Conservation (phyloP, 1,140 invertebrate genomes). For the Drosophila sp. region DNA sequence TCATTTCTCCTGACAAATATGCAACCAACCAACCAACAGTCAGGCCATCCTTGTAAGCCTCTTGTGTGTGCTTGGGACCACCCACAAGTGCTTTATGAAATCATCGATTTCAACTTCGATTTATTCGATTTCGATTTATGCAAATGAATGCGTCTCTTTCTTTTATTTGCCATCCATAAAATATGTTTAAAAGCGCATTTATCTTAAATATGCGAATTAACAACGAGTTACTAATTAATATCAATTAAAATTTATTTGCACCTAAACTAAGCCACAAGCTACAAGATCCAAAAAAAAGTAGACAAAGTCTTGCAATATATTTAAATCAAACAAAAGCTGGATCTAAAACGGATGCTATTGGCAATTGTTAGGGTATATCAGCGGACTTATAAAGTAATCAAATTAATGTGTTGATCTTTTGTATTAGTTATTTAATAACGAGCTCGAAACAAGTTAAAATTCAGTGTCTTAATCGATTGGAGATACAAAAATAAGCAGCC, state of each 20-base stretch:
- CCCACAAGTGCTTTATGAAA: neutral
- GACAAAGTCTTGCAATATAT: constrained; percentile 34
- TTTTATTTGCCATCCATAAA: constrained; percentile 30
- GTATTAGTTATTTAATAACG: too few relatives aligned
- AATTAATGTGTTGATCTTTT: neutral
- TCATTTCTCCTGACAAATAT: constrained; percentile 15
- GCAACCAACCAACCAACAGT: neutral
- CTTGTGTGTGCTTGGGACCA: constrained; percentile 7
- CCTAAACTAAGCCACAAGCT: constrained; percentile 40
- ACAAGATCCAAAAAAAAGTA: constrained; percentile 33
- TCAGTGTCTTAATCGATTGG: neutral
- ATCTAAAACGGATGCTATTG: neutral
- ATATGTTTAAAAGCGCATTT: constrained; percentile 37
- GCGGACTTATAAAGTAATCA: neutral
- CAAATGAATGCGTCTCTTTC: constrained; percentile 40
- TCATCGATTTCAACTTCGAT: neutral
- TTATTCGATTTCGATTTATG: constrained; percentile 27
- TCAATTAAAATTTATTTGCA: constrained; percentile 59
- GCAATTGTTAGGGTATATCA: neutral
- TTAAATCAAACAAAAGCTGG: constrained; percentile 3
- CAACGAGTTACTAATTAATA: constrained; percentile 61
- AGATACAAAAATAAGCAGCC: neutral
- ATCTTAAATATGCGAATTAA: constrained; percentile 52
- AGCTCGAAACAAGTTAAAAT: too few relatives aligned
- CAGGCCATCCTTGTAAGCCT: constrained; percentile 28